Evolutionary conservation across 2,888 invertebrate genomes (phyloP), one percentile per base, ranked within the genome.

Genomic region (Thysanoteuthis rhombus): DNA sequence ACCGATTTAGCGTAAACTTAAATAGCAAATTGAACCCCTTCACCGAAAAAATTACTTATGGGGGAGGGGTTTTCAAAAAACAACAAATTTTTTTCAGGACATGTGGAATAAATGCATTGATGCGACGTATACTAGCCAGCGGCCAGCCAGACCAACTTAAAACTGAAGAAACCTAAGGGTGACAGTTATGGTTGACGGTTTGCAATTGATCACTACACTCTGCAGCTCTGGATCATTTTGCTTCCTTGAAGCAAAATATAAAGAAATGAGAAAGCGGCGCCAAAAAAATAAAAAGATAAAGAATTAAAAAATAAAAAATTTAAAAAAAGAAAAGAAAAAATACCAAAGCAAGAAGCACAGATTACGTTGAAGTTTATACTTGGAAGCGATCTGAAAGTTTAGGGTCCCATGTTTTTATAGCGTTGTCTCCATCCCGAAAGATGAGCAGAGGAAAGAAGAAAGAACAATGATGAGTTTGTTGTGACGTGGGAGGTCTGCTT

Each of bases 391-490:
- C 58, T 58, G 25, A 58, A 58, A 58, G 58, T 28, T 58, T 58
- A 32, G 19, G 12, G 12, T n/a, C 75, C n/a, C n/a, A 36, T n/a
- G 75, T 75, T 75, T n/a, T 75, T 75, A 36, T 75, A 75, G n/a
- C 75, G 75, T 75, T 75, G n/a, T 75, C 75, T 36, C 36, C 75
- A n/a, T 75, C 75, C n/a, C 75, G 75, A 75, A 75, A 75, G n/a
- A 75, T 75, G 75, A n/a, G 75, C 75, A 75, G 75, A 75, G 75
- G n/a, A n/a, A 75, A 36, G 75, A 75, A 75, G 58, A 58, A n/a
- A 58, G 75, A 75, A 75, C 75, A 75, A 75, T 75, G 75, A 75
- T 75, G 75, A n/a, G 75, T 75, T 75, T 75, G 75, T 75, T 75
- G 75, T n/a, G n/a, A 75, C 75, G 75, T 75, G 75, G 75, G 75